These are phyloP conservation scores for Drosophila macrospina DNA, from an alignment of 2,888 invertebrate genomes.

Conservation along the genomic window DNA sequence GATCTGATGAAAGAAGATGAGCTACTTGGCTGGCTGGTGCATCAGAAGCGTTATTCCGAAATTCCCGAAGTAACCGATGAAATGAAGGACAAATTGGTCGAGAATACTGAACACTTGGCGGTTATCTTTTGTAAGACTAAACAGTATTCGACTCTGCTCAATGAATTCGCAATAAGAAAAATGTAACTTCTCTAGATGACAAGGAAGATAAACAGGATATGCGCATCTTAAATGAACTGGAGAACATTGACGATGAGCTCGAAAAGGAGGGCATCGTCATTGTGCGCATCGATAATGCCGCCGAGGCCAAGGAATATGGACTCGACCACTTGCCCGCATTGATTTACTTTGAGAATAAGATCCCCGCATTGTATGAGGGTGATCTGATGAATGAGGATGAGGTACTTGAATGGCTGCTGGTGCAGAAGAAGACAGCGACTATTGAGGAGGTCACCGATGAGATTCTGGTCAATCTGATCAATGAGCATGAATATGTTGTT, in stretches of 20 bases:
- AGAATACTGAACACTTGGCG: slow-evolving; percentile 92
- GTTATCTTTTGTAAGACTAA: slow-evolving; percentile 94
- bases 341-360: slow-evolving; percentile 95
- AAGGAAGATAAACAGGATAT: slow-evolving; percentile 96
- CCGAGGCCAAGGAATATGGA: slow-evolving; percentile 95
- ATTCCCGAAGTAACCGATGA: slow-evolving; percentile 97
- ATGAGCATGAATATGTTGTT: slow-evolving; percentile 97
- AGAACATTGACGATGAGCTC: slow-evolving; percentile 96
- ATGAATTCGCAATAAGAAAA: background rate
- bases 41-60: slow-evolving; percentile 95
- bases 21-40: slow-evolving; percentile 94
- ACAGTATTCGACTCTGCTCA: no score
- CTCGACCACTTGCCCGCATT: slow-evolving; percentile 92
- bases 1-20: slow-evolving; percentile 96
- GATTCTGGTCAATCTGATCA: slow-evolving; percentile 93
- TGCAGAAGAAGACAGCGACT: slow-evolving; percentile 95
- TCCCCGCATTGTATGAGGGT: slow-evolving; percentile 96
- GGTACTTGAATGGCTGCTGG: slow-evolving; percentile 93
- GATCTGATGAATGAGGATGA: slow-evolving; percentile 96
- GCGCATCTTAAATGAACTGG: slow-evolving; percentile 93
- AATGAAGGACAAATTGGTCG: slow-evolving; percentile 96
- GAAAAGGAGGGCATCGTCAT: slow-evolving; percentile 96
- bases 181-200: slow-evolving; percentile 89
- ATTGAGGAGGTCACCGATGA: slow-evolving; percentile 98
- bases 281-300: slow-evolving; percentile 94